A percentile compares a stretch with the other conserved stretches of the same genome.
Evolutionary conservation across 1,140 invertebrate genomes (phyloP).

Genomic region (Euwallacea similis): DNA sequence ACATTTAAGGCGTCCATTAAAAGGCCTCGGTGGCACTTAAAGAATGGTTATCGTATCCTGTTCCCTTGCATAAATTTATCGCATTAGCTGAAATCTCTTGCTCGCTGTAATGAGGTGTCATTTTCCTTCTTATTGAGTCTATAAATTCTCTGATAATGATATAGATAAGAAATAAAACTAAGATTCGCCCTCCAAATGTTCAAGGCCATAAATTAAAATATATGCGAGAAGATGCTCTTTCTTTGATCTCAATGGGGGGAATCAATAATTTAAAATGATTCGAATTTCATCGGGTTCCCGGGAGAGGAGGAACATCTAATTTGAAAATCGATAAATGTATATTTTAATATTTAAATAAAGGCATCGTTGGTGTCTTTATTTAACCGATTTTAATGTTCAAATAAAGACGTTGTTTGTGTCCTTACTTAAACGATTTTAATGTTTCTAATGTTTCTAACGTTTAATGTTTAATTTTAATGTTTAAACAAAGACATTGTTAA

Average conservation of each 20-base stretch:
- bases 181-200: conserved; percentile 5
- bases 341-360: too few relatives aligned
- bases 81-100: conserved; percentile 6
- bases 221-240: not conserved
- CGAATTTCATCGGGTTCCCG: too few relatives aligned
- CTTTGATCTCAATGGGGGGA: conserved; percentile 2
- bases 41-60: conserved; percentile 16
- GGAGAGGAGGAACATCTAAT: too few relatives aligned
- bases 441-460: too few relatives aligned
- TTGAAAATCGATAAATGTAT: too few relatives aligned
- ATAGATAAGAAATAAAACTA: conserved; percentile 18
- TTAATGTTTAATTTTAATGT: too few relatives aligned
- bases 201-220: conserved; percentile 17
- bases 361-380: too few relatives aligned
- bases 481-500: too few relatives aligned
- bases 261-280: too few relatives aligned
- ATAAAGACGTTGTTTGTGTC: too few relatives aligned
- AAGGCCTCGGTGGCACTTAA: conserved; percentile 2
- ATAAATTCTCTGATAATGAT: conserved; percentile 20
- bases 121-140: conserved; percentile 16
- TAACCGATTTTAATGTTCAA: too few relatives aligned
- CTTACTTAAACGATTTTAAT: too few relatives aligned
- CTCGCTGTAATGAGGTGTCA: conserved; percentile 17
- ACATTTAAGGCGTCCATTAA: not conserved
- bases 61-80: conserved; percentile 18